These are phyloP conservation scores for Laticauda laticaudata DNA, from an alignment of 2,113 vertebrate genomes.

Conservation along the genomic window DNA sequence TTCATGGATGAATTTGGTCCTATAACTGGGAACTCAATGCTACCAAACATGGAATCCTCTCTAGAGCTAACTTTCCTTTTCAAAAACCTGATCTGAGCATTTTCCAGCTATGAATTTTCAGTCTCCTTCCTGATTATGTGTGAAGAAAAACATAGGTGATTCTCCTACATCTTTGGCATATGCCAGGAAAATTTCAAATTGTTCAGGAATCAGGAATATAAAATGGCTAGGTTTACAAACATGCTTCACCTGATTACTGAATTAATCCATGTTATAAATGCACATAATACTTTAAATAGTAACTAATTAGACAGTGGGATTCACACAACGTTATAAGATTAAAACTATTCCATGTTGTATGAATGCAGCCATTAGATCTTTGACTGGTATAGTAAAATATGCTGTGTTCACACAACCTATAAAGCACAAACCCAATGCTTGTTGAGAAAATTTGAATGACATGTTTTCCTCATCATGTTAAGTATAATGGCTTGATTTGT, in stretches of 20 bases:
- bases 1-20: neutral
- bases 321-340: neutral
- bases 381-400: neutral
- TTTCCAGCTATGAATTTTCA: neutral
- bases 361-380: neutral
- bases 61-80: neutral
- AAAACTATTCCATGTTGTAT: neutral
- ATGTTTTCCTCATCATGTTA: neutral
- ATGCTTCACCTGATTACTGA: neutral
- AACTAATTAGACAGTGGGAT: neutral
- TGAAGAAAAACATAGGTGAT: neutral
- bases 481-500: neutral
- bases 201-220: neutral
- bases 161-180: neutral
- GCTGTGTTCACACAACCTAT: neutral
- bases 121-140: neutral
- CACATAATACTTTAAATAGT: neutral
- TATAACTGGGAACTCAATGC: neutral
- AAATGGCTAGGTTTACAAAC: neutral
- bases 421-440: neutral
- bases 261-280: too few species aligned
- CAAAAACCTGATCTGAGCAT: neutral
- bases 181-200: neutral
- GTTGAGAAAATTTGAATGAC: neutral
- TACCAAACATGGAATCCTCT: neutral